A percentile compares a stretch with the other conserved stretches of the same genome.
Conservation (phyloP, 2,113 vertebrate species). For the Peromyscus maniculatus region DNA sequence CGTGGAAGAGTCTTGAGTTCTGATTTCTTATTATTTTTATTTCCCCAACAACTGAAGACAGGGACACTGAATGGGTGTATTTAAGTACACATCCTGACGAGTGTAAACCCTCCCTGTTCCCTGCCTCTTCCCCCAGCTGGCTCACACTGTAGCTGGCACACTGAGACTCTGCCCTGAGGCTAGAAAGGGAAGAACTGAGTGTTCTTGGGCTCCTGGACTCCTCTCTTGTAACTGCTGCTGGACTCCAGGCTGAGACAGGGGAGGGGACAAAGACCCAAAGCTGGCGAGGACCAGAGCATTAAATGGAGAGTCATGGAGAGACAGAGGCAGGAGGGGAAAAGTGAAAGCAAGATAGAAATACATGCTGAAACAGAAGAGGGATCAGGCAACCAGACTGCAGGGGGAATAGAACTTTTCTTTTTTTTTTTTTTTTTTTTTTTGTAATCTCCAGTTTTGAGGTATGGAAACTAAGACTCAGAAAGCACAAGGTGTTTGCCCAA, state of each 20-base stretch:
- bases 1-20: neutral
- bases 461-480: slow-evolving; percentile 18
- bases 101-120: neutral
- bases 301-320: neutral
- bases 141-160: neutral
- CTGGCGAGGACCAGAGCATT: neutral
- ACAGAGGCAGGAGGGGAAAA: neutral
- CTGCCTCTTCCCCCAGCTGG: neutral
- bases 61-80: neutral
- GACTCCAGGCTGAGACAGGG: neutral
- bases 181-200: neutral
- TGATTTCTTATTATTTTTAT: neutral
- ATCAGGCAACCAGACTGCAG: neutral
- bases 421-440: neutral
- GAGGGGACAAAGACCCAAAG: neutral
- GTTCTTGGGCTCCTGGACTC: neutral
- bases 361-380: neutral
- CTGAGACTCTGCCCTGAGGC: neutral
- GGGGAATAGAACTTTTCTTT: neutral
- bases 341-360: neutral
- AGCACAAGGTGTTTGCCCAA: neutral
- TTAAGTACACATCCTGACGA: neutral
- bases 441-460: neutral
- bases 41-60: neutral
- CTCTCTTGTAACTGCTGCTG: neutral